These are phyloP conservation scores for Euthynnus affinis DNA, from an alignment of 2,797 vertebrate genomes.

Conservation along the genomic window DNA sequence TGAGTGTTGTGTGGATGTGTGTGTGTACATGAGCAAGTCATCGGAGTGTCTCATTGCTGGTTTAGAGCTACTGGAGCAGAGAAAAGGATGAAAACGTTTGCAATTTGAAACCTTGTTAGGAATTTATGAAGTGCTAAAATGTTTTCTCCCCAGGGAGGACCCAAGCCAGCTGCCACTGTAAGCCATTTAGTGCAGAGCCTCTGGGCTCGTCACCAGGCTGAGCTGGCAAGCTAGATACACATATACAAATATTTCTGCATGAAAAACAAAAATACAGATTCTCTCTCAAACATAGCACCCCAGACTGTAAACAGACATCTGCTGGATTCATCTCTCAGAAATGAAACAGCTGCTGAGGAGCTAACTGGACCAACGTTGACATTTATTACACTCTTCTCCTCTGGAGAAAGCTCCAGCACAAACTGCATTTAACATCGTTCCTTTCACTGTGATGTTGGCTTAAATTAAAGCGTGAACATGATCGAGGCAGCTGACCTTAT, in stretches of 20 bases:
- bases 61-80: slow-evolving; percentile 84
- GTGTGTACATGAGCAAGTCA: slow-evolving; percentile 54
- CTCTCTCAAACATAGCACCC: slow-evolving; percentile 15
- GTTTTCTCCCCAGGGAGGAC: slow-evolving; percentile 93
- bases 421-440: slow-evolving; percentile 57
- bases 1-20: slow-evolving; percentile 32
- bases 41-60: slow-evolving; percentile 65
- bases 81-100: slow-evolving; percentile 89
- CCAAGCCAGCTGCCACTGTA: slow-evolving; percentile 91
- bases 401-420: slow-evolving; percentile 49
- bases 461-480: slow-evolving; percentile 56
- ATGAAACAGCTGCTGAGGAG: slow-evolving; percentile 80
- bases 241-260: slow-evolving; percentile 26
- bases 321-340: slow-evolving; percentile 73
- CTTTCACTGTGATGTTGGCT: slow-evolving; percentile 55
- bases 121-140: slow-evolving; percentile 99
- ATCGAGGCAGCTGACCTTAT: slow-evolving; percentile 65
- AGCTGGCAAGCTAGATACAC: slow-evolving; percentile 67
- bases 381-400: slow-evolving; percentile 61
- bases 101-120: slow-evolving; percentile 99
- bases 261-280: slow-evolving; percentile 53
- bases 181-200: slow-evolving; percentile 81
- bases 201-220: slow-evolving; percentile 68
- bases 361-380: slow-evolving; percentile 79
- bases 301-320: slow-evolving; percentile 57